A percentile compares a stretch with the other conserved stretches of the same genome.
Evolutionary conservation across 2,888 invertebrate species (phyloP).

Genomic region (Lepidochrysops patricia): DNA sequence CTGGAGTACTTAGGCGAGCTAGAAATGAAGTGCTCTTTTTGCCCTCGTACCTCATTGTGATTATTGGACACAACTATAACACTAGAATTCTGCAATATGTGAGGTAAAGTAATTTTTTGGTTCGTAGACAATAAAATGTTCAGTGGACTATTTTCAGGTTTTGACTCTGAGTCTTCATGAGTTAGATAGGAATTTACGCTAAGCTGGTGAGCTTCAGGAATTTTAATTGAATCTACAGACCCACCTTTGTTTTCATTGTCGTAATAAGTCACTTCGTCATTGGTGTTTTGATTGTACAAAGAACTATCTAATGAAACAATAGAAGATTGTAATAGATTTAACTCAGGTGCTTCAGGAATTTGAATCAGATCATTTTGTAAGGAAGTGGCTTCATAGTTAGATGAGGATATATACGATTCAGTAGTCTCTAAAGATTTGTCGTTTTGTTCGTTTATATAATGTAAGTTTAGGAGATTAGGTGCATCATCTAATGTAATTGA

Average conservation of each 20-base stretch:
- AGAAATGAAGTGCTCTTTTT: neutral
- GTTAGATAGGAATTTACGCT: no score
- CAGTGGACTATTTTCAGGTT: neutral
- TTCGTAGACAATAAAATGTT: neutral
- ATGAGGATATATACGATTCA: neutral
- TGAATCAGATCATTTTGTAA: neutral
- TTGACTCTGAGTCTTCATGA: neutral
- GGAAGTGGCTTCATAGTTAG: neutral
- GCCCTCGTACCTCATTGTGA: neutral
- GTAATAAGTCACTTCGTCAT: neutral
- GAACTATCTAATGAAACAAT: neutral
- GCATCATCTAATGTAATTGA: neutral
- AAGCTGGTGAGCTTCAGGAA: neutral
- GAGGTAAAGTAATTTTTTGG: neutral
- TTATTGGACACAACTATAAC: neutral
- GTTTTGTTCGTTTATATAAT: neutral
- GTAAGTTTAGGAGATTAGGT: neutral
- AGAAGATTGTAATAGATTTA: neutral
- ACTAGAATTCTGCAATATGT: neutral
- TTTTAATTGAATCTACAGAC: neutral
- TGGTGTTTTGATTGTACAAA: neutral
- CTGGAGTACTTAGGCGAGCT: neutral
- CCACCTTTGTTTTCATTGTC: neutral
- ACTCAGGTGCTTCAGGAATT: neutral
- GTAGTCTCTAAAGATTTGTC: neutral